Conservation (phyloP, 2,113 vertebrate species). For the Bufo bufo region DNA sequence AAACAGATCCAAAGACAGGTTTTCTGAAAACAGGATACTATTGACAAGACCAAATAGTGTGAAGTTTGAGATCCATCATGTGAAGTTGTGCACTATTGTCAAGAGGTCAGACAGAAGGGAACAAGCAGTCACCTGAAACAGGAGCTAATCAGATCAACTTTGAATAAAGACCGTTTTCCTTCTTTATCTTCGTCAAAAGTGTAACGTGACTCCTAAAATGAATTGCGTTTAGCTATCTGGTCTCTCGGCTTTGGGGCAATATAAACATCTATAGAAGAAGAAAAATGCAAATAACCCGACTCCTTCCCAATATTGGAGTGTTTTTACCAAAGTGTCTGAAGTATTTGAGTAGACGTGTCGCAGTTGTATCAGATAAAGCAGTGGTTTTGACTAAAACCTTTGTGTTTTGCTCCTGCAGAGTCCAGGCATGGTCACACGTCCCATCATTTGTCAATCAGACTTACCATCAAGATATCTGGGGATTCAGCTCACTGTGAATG, state of each 20-base stretch:
- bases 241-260: slow-evolving; percentile 47
- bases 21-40: slow-evolving; percentile 43
- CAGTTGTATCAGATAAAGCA: slow-evolving; percentile 34
- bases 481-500: slow-evolving; percentile 31
- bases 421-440: slow-evolving; percentile 22
- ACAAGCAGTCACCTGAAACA: slow-evolving; percentile 51
- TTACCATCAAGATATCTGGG: slow-evolving; percentile 49
- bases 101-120: slow-evolving; percentile 41
- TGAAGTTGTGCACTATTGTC: slow-evolving; percentile 36
- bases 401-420: slow-evolving; percentile 22
- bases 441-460: slow-evolving; percentile 46
- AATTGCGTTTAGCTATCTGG: not conserved
- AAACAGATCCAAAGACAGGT: slow-evolving; percentile 7
- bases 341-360: slow-evolving; percentile 10
- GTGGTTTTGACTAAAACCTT: slow-evolving; percentile 42
- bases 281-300: slow-evolving; percentile 34
- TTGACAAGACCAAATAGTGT: slow-evolving; percentile 32
- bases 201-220: slow-evolving; percentile 34
- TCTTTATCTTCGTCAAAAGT: slow-evolving; percentile 34
- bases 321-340: slow-evolving; percentile 31
- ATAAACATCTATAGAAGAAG: slow-evolving; percentile 45
- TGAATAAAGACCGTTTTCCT: slow-evolving; percentile 27
- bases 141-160: slow-evolving; percentile 48
- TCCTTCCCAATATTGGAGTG: slow-evolving; percentile 28
- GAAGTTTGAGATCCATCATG: slow-evolving; percentile 38